A percentile compares a stretch with the other conserved stretches of the same genome.
Conservation (phyloP, 2,113 vertebrate species). For the Pseudonaja textilis region DNA sequence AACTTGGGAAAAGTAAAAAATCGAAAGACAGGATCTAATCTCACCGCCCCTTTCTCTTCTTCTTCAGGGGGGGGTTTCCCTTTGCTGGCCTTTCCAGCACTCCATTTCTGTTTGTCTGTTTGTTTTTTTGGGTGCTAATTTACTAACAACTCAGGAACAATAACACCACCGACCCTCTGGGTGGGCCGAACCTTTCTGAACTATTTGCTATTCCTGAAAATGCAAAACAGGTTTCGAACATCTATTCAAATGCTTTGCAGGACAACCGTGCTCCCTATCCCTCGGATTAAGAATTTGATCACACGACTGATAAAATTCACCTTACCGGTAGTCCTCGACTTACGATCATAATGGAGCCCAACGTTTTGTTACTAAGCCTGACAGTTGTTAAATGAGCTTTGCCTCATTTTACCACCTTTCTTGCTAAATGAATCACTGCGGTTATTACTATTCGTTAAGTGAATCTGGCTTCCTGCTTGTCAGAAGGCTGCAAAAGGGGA, state of each 20-base stretch:
- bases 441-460: too few relatives aligned
- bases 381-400: too few relatives aligned
- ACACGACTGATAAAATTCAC: background rate
- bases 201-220: background rate
- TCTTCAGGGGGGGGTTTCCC: too few relatives aligned
- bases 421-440: too few relatives aligned
- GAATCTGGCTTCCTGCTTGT: too few relatives aligned
- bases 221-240: background rate
- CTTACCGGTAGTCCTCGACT: too few relatives aligned
- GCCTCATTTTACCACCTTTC: too few relatives aligned
- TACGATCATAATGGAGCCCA: too few relatives aligned
- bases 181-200: background rate
- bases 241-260: background rate
- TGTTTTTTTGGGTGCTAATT: background rate
- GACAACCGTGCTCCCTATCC: background rate
- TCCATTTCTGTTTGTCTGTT: background rate
- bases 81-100: background rate
- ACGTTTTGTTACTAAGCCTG: too few relatives aligned
- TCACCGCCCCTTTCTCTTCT: background rate
- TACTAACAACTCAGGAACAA: background rate
- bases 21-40: background rate
- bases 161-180: background rate
- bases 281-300: background rate
- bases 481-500: too few relatives aligned
- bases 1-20: background rate